Base-by-base conservation (phyloP, 1,140 invertebrate genomes). In the Nebria ingens region DNA sequence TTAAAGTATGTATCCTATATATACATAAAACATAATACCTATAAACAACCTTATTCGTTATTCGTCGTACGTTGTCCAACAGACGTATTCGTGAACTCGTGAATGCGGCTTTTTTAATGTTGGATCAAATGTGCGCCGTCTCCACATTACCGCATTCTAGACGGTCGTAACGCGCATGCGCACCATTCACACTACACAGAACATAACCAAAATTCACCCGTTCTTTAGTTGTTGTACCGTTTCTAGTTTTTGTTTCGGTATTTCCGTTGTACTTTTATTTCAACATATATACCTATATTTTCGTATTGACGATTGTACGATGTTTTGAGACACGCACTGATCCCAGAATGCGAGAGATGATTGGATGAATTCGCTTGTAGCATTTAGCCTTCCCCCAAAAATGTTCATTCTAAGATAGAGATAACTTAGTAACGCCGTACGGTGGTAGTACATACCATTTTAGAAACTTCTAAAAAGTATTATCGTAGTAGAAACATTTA, bases 331-430 rank as follows among this genome's bases (percentile, higher is more conserved):
- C 40, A 45, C 52, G 58, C 55, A 57, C 58, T 57, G 51, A 53
- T 56, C 56, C 60, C 56, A 50, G 58, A 61, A 60, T 58, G 54
- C 52, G 57, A 60, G 57, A 12, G 6, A 58, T 56, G 56, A 58
- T 58, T 55, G 61, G 60, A 62, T 62, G 61, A 58, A 58, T 45
- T 45, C 17, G 40, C 40, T 45, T 45, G 40, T 45, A 45, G 40
- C 40, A 12, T 34, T 45, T 45, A 45, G 40, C 40, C 3, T 11
- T 17, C 40, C 40, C 40, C 40, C n/a, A n/a, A 29, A 45, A 45
- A 45, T 45, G 40, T 45, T 45, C 40, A 45, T 45, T 45, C 40
- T 45, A 45, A 45, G 40, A 45, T 45, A 45, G 40, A 45, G 4
- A 17, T 45, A 45, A 45, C 15, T 45, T 45, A 45, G 40, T 45